These are phyloP conservation scores for Diaperis boleti DNA, from an alignment of 2,888 invertebrate genomes.

Conservation along the genomic window DNA sequence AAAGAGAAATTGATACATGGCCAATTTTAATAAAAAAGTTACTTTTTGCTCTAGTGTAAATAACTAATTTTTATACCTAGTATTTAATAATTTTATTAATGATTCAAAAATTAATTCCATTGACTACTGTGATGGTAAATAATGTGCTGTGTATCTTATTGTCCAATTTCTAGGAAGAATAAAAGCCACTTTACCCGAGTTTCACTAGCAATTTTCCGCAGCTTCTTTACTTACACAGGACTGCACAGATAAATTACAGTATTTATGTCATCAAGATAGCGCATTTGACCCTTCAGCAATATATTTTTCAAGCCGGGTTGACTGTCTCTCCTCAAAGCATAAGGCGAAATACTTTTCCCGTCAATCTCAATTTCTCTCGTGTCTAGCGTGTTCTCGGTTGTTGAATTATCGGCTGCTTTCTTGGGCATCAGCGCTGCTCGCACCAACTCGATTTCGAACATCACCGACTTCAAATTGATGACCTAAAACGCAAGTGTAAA, in stretches of 20 bases:
- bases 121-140: too few species aligned
- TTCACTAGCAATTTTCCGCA: too few species aligned
- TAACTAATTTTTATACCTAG: too few species aligned
- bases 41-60: too few species aligned
- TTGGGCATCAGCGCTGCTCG: constrained; percentile 62
- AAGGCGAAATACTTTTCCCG: constrained; percentile 61
- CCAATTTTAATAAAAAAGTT: too few species aligned
- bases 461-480: constrained; percentile 82
- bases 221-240: constrained; percentile 83
- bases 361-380: constrained; percentile 57
- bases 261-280: constrained; percentile 83
- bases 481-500: constrained; percentile 68
- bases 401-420: constrained; percentile 24
- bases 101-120: too few species aligned
- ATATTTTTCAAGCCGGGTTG: constrained; percentile 77
- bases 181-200: too few species aligned
- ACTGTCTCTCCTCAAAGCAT: constrained; percentile 61
- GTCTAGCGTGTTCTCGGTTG: constrained; percentile 38
- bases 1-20: too few species aligned
- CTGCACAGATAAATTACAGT: constrained; percentile 88
- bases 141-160: too few species aligned
- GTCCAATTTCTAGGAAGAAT: too few species aligned
- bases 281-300: constrained; percentile 88
- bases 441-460: constrained; percentile 87
- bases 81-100: too few species aligned